Conservation (phyloP, 35 echinoderm and acorn worm species). For the Ophiothrix spiculata region DNA sequence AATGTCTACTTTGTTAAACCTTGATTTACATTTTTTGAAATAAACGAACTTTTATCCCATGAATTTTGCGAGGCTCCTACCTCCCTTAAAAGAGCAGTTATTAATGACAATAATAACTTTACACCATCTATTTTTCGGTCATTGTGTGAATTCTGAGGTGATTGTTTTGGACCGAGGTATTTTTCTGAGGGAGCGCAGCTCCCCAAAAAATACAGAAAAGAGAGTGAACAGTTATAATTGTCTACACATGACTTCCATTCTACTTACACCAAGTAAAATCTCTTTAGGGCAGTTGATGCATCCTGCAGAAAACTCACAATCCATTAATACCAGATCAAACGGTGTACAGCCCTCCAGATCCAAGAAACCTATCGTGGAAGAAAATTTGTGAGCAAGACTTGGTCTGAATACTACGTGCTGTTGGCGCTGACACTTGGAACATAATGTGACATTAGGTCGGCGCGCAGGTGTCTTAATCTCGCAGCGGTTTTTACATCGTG, state of each 20-base stretch:
- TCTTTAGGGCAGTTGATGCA: slow-evolving; percentile 80
- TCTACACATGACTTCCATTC: background rate
- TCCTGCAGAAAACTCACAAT: slow-evolving; percentile 32
- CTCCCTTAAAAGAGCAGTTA: too few species aligned
- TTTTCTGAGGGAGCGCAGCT: too few species aligned
- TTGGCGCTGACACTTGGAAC: slow-evolving; percentile 67
- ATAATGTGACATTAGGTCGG: slow-evolving; percentile 46
- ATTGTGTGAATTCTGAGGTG: too few species aligned
- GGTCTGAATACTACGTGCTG: slow-evolving; percentile 73
- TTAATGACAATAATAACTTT: too few species aligned
- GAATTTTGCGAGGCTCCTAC: too few species aligned
- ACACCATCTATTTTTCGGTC: too few species aligned
- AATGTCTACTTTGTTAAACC: too few species aligned
- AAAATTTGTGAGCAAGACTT: slow-evolving; percentile 67
- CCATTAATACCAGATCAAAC: slow-evolving; percentile 73
- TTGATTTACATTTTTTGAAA: too few species aligned
- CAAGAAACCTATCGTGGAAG: slow-evolving; percentile 77
- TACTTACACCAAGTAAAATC: slow-evolving; percentile 63
- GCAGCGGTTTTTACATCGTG: slow-evolving; percentile 54
- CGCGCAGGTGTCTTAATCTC: slow-evolving; percentile 59
- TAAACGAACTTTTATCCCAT: too few species aligned
- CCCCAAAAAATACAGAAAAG: too few species aligned
- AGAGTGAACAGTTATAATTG: too few species aligned
- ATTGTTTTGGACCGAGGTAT: too few species aligned
- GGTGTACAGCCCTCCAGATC: slow-evolving; percentile 80